A percentile compares a stretch with the other conserved stretches of the same genome.
Conservation (phyloP, 2,888 invertebrate species). For the Linnaemya tessellans region DNA sequence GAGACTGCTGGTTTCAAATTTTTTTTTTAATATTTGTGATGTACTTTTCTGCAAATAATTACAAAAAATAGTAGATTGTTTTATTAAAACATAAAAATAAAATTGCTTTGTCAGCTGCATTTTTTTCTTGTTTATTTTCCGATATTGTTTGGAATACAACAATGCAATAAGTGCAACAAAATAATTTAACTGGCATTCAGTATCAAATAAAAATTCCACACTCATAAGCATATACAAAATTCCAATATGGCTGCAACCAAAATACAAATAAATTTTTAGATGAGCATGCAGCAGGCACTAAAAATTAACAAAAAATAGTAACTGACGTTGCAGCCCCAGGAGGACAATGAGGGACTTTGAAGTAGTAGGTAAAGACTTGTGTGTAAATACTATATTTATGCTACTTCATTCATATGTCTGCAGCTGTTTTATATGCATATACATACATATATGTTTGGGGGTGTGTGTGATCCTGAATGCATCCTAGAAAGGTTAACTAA, state of each 20-base stretch:
- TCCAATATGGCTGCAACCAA: conserved; percentile 69
- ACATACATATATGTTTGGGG: neutral
- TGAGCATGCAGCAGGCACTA: conserved; percentile 49
- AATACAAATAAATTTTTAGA: conserved; percentile 65
- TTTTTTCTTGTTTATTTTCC: conserved; percentile 36
- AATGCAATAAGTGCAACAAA: conserved; percentile 12
- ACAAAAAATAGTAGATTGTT: neutral
- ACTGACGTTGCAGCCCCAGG: conserved; percentile 24
- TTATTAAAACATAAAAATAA: conserved; percentile 53
- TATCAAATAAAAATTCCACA: conserved; percentile 13
- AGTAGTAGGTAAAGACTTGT: conserved; percentile 12
- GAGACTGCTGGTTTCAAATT: neutral
- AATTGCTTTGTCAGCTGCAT: conserved; percentile 74
- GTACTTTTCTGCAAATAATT: conserved; percentile 58
- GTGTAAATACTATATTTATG: too few species aligned
- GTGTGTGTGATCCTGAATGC: neutral
- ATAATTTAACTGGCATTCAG: conserved; percentile 29
- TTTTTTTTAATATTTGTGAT: conserved; percentile 15
- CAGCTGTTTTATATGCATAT: neutral
- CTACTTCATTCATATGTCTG: too few species aligned
- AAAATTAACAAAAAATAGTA: conserved; percentile 47
- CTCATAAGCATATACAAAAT: neutral
- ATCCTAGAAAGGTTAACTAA: conserved; percentile 7
- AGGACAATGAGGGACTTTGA: neutral
- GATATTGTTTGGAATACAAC: conserved; percentile 19